Evolutionary conservation across 2,113 vertebrate species (phyloP).

Genomic region (Lepisosteus oculatus): DNA sequence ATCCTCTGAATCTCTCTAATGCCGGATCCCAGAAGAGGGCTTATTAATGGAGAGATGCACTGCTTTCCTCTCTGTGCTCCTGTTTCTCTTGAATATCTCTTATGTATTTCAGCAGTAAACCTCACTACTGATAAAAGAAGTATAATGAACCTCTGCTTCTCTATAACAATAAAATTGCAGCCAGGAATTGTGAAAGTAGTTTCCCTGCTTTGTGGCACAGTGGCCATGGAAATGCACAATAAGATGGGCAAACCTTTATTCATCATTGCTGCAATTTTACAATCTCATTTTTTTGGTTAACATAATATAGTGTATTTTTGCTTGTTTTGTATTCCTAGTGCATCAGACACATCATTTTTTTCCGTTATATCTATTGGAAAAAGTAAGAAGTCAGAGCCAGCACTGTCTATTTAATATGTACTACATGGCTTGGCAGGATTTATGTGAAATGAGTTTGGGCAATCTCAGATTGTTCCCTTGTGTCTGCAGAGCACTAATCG

Average conservation of each 20-base stretch:
- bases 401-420: background rate
- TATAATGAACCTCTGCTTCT: conserved; percentile 65
- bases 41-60: conserved; percentile 79
- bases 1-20: conserved; percentile 77
- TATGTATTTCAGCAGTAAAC: conserved; percentile 74
- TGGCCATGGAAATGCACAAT: conserved; percentile 23
- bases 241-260: background rate
- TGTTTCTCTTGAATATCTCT: conserved; percentile 75
- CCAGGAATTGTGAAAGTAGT: conserved; percentile 20
- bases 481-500: background rate
- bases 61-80: conserved; percentile 64
- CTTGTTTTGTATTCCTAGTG: background rate
- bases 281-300: background rate
- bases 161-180: conserved; percentile 39
- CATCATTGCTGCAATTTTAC: background rate
- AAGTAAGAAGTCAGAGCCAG: too few relatives aligned
- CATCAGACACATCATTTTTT: background rate
- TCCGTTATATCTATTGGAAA: background rate
- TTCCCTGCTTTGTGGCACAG: conserved; percentile 2
- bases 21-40: conserved; percentile 77
- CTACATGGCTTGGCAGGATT: background rate
- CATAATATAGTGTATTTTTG: background rate
- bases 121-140: conserved; percentile 68
- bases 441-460: background rate
- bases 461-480: background rate